Evolutionary conservation across 1,140 invertebrate species (phyloP), one percentile per base, ranked within the genome.

Genomic region (Ridgeia piscesae): DNA sequence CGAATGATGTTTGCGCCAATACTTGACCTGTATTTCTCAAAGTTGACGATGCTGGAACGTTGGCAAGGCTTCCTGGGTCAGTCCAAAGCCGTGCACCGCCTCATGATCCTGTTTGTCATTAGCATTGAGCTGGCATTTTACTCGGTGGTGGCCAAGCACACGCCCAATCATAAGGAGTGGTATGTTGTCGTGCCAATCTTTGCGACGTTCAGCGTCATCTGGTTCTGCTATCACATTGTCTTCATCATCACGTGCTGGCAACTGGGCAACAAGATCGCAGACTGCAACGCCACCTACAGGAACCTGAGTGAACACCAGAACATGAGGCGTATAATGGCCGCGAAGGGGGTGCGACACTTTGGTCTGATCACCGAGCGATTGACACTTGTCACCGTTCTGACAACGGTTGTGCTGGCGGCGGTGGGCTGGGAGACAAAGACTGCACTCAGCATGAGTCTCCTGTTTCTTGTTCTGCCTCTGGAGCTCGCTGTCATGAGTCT

Each of bases 311-410:
- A 94, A 89, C 88, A 93, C 33, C 92, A 93, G 89, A 95, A 94
- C 89, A 94, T 95, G 92, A 94, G 94, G 89, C 91, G 95, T 89
- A 95, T 96, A 88, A 95, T 96, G 94, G 94, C 95, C 0, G 95
- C 95, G 8, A 95, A 95, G 93, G 95, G 95, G 91, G 93, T 96
- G 1, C 94, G 95, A 17, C 94, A 95, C 94, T 95, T 96, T 90
- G 94, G 94, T 48, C 93, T 96, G n/a, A 95, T 96, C 27, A 95
- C 95, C 0, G 94, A 95, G 89, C 93, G 95, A 8, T 93, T 96
- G 21, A 94, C 94, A 11, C 94, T 94, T 27, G 92, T 95, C 1
- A 94, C 95, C 21, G 89, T 96, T 58, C 77, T 94, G 8, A 94
- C 94, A 11, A 96, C 95, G 14, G 35, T 95, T 4, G 42, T 95